Conservation (phyloP, 2,113 vertebrate species). For the Heteronetta atricapilla region DNA sequence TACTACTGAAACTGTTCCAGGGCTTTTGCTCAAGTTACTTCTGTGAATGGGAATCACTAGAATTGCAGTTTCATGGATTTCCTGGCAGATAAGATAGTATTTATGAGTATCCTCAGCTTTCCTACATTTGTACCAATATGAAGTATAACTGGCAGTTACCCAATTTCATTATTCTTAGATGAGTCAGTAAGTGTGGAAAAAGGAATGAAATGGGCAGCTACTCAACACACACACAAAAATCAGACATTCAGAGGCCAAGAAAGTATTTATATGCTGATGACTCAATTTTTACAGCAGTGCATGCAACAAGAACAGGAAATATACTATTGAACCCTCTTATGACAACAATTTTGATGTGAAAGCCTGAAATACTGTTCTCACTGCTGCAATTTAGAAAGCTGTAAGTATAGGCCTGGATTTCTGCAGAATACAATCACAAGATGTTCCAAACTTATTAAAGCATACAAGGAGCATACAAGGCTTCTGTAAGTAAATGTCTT, state of each 20-base stretch:
- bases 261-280: constrained; percentile 53
- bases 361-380: neutral
- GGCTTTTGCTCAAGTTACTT: neutral
- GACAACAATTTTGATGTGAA: constrained; percentile 14
- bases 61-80: neutral
- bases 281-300: constrained; percentile 16
- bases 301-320: constrained; percentile 47
- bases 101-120: constrained; percentile 12
- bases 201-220: constrained; percentile 28
- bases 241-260: constrained; percentile 12
- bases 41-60: neutral
- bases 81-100: neutral
- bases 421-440: neutral
- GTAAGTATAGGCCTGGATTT: neutral
- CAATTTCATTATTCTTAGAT: constrained; percentile 40
- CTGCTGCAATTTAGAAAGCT: neutral
- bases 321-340: constrained; percentile 10
- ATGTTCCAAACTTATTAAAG: neutral
- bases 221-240: constrained; percentile 8
- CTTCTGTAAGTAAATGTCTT: neutral
- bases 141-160: neutral
- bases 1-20: neutral
- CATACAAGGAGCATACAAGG: neutral
- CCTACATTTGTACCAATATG: neutral
- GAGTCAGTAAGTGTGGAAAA: constrained; percentile 40